Percentiles rank a stretch among this genome's conserved stretches.
phyloP scores from a whole-genome alignment of 2,113 vertebrate species.

The Xenopus laevis region DNA sequence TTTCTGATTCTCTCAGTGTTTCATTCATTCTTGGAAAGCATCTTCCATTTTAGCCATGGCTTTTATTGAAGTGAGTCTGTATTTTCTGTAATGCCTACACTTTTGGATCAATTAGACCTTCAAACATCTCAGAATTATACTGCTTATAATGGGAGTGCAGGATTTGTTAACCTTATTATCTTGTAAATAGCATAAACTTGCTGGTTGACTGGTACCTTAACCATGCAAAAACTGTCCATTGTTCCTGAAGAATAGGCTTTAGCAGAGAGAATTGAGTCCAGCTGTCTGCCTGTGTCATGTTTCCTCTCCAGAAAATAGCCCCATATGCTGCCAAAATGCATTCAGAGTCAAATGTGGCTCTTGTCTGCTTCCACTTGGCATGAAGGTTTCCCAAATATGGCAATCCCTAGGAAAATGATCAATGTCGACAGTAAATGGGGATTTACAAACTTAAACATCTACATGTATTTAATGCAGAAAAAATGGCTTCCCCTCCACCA shows the following conservation, averaged over 20 bases:
- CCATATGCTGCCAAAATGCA: conserved; percentile 12
- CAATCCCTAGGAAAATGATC: conserved; percentile 1
- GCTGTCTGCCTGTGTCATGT: conserved; percentile 2
- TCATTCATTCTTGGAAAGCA: too few relatives aligned
- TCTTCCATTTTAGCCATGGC: too few relatives aligned
- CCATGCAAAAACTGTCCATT: conserved; percentile 1
- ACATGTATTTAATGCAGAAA: conserved; percentile 12
- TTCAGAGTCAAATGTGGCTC: not conserved
- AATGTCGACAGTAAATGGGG: conserved; percentile 20
- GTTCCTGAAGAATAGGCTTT: not conserved
- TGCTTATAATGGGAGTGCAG: too few relatives aligned
- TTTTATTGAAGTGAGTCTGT: too few relatives aligned
- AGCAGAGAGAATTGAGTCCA: conserved; percentile 22
- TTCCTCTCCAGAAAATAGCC: conserved; percentile 1
- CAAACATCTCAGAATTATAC: too few relatives aligned
- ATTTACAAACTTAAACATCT: conserved; percentile 20
- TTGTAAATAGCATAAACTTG: not conserved
- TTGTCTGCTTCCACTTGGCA: conserved; percentile 13
- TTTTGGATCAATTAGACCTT: too few relatives aligned
- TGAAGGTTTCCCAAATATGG: not conserved
- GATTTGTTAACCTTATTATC: not conserved
- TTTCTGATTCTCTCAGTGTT: too few relatives aligned
- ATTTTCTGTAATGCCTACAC: too few relatives aligned
- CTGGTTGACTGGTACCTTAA: conserved; percentile 2
- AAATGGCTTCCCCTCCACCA: conserved; percentile 10